phyloP scores from a whole-genome alignment of 2,113 vertebrate genomes.

The Benitochromis conjunctus region DNA sequence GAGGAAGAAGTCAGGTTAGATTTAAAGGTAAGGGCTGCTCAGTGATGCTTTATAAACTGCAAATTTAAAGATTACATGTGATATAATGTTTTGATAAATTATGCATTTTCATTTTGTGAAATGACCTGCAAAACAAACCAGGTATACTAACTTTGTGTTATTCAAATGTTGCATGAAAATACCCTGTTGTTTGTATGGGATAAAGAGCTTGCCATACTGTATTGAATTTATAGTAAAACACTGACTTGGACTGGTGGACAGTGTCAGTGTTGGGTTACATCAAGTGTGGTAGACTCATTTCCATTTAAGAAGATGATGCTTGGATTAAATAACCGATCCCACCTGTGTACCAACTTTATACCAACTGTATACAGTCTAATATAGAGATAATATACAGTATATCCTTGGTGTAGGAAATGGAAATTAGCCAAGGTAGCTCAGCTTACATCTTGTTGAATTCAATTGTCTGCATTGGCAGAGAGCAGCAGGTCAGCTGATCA shows the following conservation, averaged over 20 bases:
- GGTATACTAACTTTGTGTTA: neutral
- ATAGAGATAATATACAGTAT: neutral
- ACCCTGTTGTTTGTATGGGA: neutral
- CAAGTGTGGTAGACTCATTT: neutral
- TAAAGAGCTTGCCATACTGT: neutral
- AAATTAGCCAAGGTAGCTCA: neutral
- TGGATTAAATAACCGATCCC: neutral
- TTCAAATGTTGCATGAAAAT: neutral
- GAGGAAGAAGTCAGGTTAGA: neutral
- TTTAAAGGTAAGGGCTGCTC: neutral
- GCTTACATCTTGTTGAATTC: accelerated
- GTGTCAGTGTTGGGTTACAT: neutral
- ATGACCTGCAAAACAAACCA: neutral
- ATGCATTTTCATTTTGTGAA: neutral
- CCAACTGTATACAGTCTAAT: neutral
- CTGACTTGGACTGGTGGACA: neutral
- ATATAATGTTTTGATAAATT: neutral
- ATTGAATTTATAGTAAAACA: neutral
- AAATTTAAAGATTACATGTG: neutral
- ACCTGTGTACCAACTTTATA: neutral
- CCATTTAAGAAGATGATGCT: neutral
- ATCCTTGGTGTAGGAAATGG: neutral
- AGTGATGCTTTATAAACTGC: neutral
- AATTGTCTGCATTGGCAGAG: neutral
- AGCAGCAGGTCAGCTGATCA: neutral